Evolutionary conservation across 2,888 invertebrate species (phyloP).

Genomic region (Ophion obscuratus): DNA sequence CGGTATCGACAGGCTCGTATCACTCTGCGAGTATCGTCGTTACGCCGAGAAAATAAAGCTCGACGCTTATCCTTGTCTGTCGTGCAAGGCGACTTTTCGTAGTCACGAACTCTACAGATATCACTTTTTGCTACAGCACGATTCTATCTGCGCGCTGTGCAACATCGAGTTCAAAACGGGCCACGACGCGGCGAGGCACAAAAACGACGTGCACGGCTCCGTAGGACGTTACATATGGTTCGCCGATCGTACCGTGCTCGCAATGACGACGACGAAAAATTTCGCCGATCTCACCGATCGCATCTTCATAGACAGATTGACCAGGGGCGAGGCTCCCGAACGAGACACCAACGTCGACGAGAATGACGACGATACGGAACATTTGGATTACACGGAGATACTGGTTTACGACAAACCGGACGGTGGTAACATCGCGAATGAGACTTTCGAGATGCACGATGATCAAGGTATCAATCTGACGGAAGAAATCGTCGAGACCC

Average conservation of each 20-base stretch:
- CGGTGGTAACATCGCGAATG: not conserved
- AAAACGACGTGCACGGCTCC: conserved; percentile 71
- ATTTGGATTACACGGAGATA: conserved; percentile 20
- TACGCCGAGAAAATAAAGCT: conserved; percentile 45
- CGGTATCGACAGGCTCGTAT: conserved; percentile 68
- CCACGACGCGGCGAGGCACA: conserved; percentile 71
- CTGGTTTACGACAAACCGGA: not conserved
- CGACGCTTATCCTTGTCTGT: conserved; percentile 56
- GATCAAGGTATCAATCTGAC: too few species aligned
- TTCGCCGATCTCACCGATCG: conserved; percentile 49
- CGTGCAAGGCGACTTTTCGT: conserved; percentile 66
- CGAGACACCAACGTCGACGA: conserved; percentile 12
- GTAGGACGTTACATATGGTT: conserved; percentile 74
- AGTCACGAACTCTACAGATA: conserved; percentile 67
- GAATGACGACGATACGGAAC: not conserved
- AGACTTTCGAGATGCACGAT: not conserved
- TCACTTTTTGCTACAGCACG: conserved; percentile 73
- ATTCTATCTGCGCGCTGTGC: conserved; percentile 73
- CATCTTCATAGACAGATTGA: conserved; percentile 51
- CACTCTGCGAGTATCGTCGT: conserved; percentile 71
- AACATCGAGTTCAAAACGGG: conserved; percentile 70
- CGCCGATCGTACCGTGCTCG: conserved; percentile 67
- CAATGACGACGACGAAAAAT: conserved; percentile 45
- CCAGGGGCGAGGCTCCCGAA: not conserved
- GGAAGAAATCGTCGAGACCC: not conserved